phyloP scores from a whole-genome alignment of 2,888 invertebrate species.

The Rhingia campestris region DNA sequence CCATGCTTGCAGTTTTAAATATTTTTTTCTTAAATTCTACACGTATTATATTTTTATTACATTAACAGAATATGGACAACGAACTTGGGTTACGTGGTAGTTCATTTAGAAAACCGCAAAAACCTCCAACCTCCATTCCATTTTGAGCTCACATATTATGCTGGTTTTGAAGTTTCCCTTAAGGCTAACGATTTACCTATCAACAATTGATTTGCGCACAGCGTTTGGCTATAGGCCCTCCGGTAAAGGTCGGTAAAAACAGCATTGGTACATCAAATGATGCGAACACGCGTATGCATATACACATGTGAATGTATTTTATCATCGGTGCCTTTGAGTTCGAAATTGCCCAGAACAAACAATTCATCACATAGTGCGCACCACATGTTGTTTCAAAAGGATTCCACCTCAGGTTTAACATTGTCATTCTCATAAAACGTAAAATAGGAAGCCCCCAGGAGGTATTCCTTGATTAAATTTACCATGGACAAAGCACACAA shows the following conservation, averaged over 20 bases:
- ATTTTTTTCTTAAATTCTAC: no score
- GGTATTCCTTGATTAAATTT: constrained; percentile 69
- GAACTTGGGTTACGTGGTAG: no score
- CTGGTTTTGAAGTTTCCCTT: no score
- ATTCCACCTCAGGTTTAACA: constrained; percentile 47
- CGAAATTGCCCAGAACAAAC: constrained; percentile 28
- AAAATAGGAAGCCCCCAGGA: constrained; percentile 47
- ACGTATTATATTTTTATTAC: no score
- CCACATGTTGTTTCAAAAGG: constrained; percentile 39
- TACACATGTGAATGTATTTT: neutral
- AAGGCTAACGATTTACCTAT: neutral
- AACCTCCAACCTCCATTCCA: no score
- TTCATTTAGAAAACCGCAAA: no score
- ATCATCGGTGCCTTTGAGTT: constrained; percentile 20
- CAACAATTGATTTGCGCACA: constrained; percentile 5
- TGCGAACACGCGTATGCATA: neutral
- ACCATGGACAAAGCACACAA: constrained; percentile 42
- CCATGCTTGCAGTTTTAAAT: no score
- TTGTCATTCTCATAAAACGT: constrained; percentile 53
- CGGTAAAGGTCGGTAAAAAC: neutral
- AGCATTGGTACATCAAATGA: constrained; percentile 12
- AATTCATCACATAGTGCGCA: constrained; percentile 54
- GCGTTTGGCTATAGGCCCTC: neutral
- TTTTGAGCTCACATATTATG: no score
- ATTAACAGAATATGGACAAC: no score